These are phyloP conservation scores for Lycia hirtaria DNA, from an alignment of 2,888 invertebrate genomes.

Conservation along the genomic window DNA sequence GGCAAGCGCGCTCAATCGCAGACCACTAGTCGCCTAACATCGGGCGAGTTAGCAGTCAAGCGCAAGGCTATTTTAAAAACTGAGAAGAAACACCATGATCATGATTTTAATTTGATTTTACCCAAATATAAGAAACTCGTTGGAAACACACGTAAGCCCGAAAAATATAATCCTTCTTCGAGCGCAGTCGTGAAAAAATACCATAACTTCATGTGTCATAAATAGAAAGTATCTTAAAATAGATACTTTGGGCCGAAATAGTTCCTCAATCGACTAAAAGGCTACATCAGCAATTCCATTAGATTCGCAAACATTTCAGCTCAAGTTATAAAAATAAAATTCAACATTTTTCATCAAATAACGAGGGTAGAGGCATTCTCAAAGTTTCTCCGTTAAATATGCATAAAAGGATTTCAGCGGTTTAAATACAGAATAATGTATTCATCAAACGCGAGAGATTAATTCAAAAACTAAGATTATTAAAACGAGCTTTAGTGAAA, in stretches of 20 bases:
- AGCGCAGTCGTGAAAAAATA: no score
- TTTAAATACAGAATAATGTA: not conserved
- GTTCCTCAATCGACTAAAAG: not conserved
- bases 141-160: no score
- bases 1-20: no score
- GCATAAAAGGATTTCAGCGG: conserved; percentile 8
- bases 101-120: no score
- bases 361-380: not conserved
- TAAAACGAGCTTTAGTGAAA: conserved; percentile 11
- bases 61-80: no score
- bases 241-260: not conserved
- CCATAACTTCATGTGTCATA: not conserved
- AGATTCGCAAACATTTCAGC: not conserved
- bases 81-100: no score
- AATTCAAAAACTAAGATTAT: not conserved
- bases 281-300: not conserved
- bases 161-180: no score
- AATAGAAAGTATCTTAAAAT: not conserved
- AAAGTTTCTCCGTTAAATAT: conserved; percentile 6
- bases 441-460: conserved; percentile 13
- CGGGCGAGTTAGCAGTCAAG: no score
- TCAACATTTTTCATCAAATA: conserved; percentile 1
- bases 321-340: not conserved
- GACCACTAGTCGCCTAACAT: no score
- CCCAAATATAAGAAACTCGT: no score